These are phyloP conservation scores for Spilarctia lutea DNA, from an alignment of 2,888 invertebrate species.

Conservation along the genomic window DNA sequence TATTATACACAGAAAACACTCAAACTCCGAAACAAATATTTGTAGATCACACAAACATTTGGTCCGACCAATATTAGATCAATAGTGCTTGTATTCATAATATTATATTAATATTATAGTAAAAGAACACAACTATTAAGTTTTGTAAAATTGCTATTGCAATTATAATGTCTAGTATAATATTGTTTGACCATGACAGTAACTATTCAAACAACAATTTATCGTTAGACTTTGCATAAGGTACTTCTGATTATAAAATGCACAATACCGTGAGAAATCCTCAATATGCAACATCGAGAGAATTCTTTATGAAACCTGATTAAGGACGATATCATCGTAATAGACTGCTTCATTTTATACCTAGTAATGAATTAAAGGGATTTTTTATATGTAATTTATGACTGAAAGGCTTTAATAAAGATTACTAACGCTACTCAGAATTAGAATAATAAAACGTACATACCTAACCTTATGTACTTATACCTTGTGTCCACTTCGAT, in stretches of 20 bases:
- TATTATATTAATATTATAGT: background rate
- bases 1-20: too few species aligned
- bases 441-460: background rate
- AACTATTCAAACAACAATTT: background rate
- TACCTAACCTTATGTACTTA: background rate
- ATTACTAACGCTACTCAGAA: background rate
- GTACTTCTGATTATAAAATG: background rate
- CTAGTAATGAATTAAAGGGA: constrained; percentile 13
- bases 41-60: too few species aligned
- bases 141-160: background rate
- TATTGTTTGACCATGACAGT: background rate
- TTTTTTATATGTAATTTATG: background rate
- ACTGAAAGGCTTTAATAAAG: too few species aligned
- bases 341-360: constrained; percentile 23
- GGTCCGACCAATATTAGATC: too few species aligned
- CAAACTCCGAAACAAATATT: too few species aligned
- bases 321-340: constrained; percentile 24
- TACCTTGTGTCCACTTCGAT: background rate
- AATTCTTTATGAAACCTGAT: constrained; percentile 37
- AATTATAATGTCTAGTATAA: background rate
- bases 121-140: background rate
- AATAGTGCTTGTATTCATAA: background rate
- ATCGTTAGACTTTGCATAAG: background rate
- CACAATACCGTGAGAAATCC: constrained; percentile 41
- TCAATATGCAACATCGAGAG: constrained; percentile 14